Evolutionary conservation across 2,113 vertebrate species (phyloP).

Genomic region (Malurus melanocephalus): DNA sequence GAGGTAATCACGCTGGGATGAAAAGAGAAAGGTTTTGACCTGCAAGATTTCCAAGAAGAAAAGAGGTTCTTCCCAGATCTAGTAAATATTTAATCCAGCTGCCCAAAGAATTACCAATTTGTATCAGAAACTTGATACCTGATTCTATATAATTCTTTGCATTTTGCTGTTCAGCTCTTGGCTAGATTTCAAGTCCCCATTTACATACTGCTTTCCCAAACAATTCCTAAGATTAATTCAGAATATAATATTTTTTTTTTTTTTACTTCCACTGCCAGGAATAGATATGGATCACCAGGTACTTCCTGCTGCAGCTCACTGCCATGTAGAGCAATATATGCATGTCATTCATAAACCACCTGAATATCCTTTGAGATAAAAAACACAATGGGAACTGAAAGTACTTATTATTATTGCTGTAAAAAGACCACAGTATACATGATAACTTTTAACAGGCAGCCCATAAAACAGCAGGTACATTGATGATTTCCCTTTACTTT

Average conservation of each 20-base stretch:
- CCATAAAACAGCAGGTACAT: not conserved
- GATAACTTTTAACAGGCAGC: not conserved
- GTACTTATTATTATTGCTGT: slow-evolving; percentile 28
- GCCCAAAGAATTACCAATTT: not conserved
- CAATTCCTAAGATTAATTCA: not conserved
- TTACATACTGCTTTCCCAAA: not conserved
- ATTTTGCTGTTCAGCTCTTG: not conserved
- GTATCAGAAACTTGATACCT: not conserved
- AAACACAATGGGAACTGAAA: slow-evolving; percentile 14
- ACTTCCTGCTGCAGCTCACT: not conserved
- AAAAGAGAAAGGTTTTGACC: not conserved
- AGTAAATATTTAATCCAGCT: not conserved
- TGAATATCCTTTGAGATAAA: not conserved
- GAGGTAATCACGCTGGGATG: not conserved
- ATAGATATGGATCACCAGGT: not conserved
- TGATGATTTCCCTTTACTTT: not conserved
- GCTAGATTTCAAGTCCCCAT: not conserved
- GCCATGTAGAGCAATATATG: not conserved
- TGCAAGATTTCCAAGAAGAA: not conserved
- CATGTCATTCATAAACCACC: not conserved
- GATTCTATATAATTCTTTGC: not conserved
- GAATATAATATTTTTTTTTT: not conserved
- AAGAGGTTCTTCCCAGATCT: not conserved
- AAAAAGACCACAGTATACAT: not conserved
- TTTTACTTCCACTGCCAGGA: not conserved